Evolutionary conservation across 2,888 invertebrate species (phyloP).

Genomic region (Rhimphoctona megacephalus): DNA sequence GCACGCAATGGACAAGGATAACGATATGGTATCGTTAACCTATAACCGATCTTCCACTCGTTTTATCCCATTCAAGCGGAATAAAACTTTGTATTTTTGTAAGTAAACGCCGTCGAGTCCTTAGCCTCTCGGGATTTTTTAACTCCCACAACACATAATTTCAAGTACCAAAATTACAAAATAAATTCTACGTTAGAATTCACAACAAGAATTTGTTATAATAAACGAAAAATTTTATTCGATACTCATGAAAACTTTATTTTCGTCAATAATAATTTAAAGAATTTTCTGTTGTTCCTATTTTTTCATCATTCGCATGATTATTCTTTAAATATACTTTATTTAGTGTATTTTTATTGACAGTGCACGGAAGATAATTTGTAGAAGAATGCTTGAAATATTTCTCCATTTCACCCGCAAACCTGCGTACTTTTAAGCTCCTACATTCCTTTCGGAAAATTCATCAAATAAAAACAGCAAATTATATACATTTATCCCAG

Average conservation of each 20-base stretch:
- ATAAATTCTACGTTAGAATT: neutral
- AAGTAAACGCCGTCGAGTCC: neutral
- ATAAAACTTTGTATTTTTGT: neutral
- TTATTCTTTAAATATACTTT: too few relatives aligned
- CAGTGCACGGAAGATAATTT: too few relatives aligned
- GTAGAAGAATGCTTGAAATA: too few relatives aligned
- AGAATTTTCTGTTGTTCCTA: too few relatives aligned
- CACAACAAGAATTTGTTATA: too few relatives aligned
- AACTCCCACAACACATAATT: neutral
- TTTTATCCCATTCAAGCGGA: neutral
- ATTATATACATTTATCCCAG: neutral
- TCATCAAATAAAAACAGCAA: neutral
- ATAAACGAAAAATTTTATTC: too few relatives aligned
- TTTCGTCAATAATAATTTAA: too few relatives aligned
- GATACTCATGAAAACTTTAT: too few relatives aligned
- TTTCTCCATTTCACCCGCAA: too few relatives aligned
- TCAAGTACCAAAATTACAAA: neutral
- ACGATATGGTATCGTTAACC: conserved; percentile 13
- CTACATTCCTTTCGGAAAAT: neutral
- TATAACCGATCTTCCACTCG: neutral
- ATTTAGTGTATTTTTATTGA: too few relatives aligned
- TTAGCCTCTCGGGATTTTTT: neutral
- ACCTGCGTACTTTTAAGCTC: neutral
- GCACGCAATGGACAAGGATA: conserved; percentile 10
- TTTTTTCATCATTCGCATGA: too few relatives aligned